These are phyloP conservation scores for Acrobasis consociella DNA, from an alignment of 2,888 invertebrate species.

Conservation along the genomic window DNA sequence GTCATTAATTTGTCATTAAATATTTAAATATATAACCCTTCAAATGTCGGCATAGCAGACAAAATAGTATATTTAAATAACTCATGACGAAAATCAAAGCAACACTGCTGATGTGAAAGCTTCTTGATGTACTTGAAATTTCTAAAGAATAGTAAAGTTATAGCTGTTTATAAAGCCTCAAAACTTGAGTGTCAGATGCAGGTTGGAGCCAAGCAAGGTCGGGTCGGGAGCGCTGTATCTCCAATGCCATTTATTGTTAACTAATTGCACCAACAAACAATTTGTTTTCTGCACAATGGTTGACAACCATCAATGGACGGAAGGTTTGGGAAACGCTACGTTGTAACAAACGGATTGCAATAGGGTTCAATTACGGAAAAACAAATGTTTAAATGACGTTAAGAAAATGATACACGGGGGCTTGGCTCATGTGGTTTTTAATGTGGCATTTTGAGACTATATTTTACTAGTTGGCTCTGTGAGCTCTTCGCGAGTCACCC, in stretches of 20 bases:
- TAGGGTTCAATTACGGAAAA: not conserved
- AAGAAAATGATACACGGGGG: too few relatives aligned
- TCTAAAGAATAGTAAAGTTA: not conserved
- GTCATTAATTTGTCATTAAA: too few relatives aligned
- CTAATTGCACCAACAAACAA: constrained; percentile 10
- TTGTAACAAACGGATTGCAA: not conserved
- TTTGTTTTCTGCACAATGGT: constrained; percentile 17
- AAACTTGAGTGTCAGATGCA: not conserved
- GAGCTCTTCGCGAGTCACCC: too few relatives aligned
- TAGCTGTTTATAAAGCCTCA: not conserved
- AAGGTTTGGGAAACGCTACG: constrained; percentile 8
- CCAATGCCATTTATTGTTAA: constrained; percentile 16
- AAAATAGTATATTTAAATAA: too few relatives aligned
- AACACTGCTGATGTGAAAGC: too few relatives aligned
- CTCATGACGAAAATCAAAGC: too few relatives aligned
- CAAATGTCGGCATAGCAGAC: too few relatives aligned
- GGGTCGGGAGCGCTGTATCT: constrained; percentile 3
- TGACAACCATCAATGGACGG: constrained; percentile 12
- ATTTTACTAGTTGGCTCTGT: too few relatives aligned
- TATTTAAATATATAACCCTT: too few relatives aligned
- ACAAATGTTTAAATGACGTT: too few relatives aligned
- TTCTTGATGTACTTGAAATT: not conserved
- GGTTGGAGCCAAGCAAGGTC: constrained; percentile 8
- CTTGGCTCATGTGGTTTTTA: too few relatives aligned
- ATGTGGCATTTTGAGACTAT: too few relatives aligned